Evolutionary conservation across 2,113 vertebrate genomes (phyloP).

Genomic region (Abramis brama): DNA sequence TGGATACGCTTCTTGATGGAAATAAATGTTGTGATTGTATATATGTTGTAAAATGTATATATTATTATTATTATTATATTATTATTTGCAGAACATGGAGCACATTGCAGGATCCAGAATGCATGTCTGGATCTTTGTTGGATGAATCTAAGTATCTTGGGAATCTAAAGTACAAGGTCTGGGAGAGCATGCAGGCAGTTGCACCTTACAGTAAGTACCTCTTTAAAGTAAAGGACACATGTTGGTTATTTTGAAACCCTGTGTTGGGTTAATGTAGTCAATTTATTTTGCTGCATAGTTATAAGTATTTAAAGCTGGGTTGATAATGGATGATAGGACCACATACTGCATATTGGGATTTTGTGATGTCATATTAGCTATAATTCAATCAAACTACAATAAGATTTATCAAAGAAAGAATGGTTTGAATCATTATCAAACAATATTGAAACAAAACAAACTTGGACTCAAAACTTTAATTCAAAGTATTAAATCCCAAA

Average conservation of each 20-base stretch:
- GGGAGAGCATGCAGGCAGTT: conserved; percentile 70
- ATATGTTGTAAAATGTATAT: too few species aligned
- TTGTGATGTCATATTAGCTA: background rate
- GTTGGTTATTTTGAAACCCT: too few species aligned
- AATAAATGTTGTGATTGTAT: too few species aligned
- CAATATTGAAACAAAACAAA: too few species aligned
- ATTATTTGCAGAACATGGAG: conserved; percentile 61
- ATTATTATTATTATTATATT: too few species aligned
- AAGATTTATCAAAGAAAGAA: background rate
- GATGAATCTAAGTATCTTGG: conserved; percentile 70
- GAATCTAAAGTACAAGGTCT: conserved; percentile 74
- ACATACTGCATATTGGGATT: background rate
- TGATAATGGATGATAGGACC: background rate
- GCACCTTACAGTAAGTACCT: conserved; percentile 71
- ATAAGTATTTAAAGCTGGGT: background rate
- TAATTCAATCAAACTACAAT: background rate
- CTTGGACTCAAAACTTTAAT: background rate
- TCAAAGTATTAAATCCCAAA: background rate
- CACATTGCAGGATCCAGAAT: conserved; percentile 48
- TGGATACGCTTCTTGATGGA: fast-evolving
- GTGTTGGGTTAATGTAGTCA: background rate
- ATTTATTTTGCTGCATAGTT: background rate
- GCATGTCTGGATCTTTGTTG: conserved; percentile 66
- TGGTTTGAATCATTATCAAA: background rate
- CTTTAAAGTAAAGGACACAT: background rate